Conservation (phyloP, 2,113 vertebrate species). For the Chrysochloris asiatica region DNA sequence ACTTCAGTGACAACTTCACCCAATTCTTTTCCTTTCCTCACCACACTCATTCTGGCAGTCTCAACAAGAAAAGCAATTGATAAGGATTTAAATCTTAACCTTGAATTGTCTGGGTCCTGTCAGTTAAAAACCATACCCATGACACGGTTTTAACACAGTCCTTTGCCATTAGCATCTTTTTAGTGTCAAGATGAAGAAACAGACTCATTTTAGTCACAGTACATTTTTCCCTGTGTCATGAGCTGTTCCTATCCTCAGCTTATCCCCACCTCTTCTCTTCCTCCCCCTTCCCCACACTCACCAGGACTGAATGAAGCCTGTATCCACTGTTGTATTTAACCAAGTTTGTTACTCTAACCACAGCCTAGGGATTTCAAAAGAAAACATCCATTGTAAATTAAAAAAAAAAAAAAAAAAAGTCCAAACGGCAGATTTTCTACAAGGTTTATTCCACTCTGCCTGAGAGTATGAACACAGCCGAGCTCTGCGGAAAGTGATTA, state of each 20-base stretch:
- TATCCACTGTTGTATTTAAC: constrained; percentile 65
- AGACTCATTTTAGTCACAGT: constrained; percentile 48
- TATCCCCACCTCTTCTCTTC: neutral
- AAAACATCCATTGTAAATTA: constrained; percentile 69
- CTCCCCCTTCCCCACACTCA: neutral
- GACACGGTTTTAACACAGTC: constrained; percentile 56
- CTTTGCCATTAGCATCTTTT: constrained; percentile 73
- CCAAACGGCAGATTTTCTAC: constrained; percentile 67
- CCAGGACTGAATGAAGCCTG: constrained; percentile 64
- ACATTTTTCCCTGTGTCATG: constrained; percentile 46
- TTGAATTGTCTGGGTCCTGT: constrained; percentile 62
- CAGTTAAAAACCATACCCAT: constrained; percentile 68
- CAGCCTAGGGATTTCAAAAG: constrained; percentile 66
- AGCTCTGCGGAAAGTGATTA: constrained; percentile 85
- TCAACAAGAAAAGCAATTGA: constrained; percentile 47
- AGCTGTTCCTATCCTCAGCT: neutral
- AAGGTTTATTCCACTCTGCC: constrained; percentile 77
- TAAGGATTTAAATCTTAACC: constrained; percentile 65
- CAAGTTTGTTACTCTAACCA: constrained; percentile 61
- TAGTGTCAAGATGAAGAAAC: constrained; percentile 71
- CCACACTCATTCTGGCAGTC: neutral
- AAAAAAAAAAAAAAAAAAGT: constrained; percentile 58
- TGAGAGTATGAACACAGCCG: constrained; percentile 74
- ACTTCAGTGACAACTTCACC: neutral
- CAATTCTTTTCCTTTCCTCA: neutral